These are phyloP conservation scores for Calephelis virginiensis DNA, from an alignment of 1,140 invertebrate genomes.

Conservation along the genomic window DNA sequence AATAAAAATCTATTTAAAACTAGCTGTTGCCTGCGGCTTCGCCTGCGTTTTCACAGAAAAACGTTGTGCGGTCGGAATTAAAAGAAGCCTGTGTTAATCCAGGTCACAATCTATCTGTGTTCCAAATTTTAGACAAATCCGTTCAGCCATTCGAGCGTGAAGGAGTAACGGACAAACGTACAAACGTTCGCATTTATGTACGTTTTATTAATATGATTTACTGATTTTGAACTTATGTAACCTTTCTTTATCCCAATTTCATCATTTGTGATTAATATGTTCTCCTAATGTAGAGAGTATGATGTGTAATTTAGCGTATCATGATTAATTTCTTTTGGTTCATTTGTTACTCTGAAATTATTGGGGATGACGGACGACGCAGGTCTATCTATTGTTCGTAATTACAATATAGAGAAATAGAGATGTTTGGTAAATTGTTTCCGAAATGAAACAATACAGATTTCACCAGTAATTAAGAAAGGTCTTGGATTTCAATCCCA, in stretches of 20 bases:
- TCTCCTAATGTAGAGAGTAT: conserved; percentile 20
- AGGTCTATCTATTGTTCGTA: conserved; percentile 18
- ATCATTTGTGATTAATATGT: conserved; percentile 6
- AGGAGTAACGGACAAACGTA: no score
- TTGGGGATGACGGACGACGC: conserved; percentile 17
- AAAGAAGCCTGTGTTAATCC: no score
- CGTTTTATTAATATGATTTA: no score
- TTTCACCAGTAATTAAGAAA: not conserved
- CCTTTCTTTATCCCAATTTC: not conserved
- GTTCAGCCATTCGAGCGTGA: no score
- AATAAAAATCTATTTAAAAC: no score
- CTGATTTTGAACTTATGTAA: not conserved
- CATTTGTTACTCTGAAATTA: conserved; percentile 17
- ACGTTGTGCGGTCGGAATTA: no score
- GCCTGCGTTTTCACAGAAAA: no score
- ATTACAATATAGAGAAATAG: conserved; percentile 12
- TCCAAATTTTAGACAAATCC: no score
- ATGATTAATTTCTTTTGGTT: conserved; percentile 22
- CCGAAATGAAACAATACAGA: conserved; percentile 14
- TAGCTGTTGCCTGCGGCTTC: no score
- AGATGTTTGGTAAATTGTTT: conserved; percentile 8
- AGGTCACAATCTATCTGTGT: no score
- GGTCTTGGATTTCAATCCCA: not conserved
- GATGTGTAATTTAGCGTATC: conserved; percentile 24
- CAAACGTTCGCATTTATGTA: no score